These are phyloP conservation scores for Pseudomyrmex gracilis DNA, from an alignment of 1,140 invertebrate species.

Conservation along the genomic window DNA sequence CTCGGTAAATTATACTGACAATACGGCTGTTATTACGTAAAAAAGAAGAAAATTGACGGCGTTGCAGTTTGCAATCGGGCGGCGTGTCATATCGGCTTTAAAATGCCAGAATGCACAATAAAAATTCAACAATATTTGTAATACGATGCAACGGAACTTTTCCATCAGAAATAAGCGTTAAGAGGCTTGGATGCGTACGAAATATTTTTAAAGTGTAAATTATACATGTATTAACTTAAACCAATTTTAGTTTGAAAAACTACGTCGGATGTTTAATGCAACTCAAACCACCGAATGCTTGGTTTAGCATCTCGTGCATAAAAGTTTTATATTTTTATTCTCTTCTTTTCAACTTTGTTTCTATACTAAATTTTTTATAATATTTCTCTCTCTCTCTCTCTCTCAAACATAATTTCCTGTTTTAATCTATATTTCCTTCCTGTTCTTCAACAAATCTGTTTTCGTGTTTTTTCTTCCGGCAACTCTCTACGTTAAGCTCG, in stretches of 20 bases:
- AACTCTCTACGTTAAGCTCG: constrained; percentile 8
- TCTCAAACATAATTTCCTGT: background rate
- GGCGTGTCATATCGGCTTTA: background rate
- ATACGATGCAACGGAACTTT: background rate
- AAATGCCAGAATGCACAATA: background rate
- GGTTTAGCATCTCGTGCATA: no score
- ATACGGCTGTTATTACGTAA: constrained; percentile 28
- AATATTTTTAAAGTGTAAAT: no score
- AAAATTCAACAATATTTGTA: background rate
- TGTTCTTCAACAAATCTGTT: background rate
- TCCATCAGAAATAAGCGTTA: no score
- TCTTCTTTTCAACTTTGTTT: no score
- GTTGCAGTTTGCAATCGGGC: background rate
- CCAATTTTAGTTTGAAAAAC: no score
- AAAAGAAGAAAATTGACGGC: constrained; percentile 3
- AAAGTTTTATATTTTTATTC: no score
- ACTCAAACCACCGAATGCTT: no score
- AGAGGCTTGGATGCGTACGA: no score
- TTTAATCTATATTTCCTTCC: background rate
- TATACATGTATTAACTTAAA: no score
- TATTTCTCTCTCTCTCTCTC: background rate
- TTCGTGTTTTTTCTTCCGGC: constrained; percentile 20
- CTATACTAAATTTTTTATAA: background rate
- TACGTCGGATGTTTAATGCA: no score
- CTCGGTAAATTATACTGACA: constrained; percentile 46